Conservation (phyloP, 92 coral and sea anemone species). For the Paragorgia papillata region DNA sequence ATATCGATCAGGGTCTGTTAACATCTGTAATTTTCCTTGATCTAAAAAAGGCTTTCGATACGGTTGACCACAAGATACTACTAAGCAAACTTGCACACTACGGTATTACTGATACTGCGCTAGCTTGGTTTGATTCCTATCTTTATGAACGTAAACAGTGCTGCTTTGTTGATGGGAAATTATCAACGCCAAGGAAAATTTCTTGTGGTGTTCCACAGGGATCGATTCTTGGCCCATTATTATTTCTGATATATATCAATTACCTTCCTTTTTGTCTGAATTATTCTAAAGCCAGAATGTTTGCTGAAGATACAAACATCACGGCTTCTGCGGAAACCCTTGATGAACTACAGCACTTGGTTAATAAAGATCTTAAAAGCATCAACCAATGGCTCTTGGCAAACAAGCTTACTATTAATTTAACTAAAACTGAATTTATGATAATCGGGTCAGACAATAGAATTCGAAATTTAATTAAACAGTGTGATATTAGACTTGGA, state of each 20-base stretch:
- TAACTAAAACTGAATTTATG: constrained; percentile 17
- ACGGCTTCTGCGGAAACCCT: background rate
- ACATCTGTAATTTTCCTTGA: constrained; percentile 2
- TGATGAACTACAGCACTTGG: background rate
- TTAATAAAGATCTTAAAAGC: background rate
- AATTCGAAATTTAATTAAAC: background rate
- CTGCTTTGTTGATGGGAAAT: background rate
- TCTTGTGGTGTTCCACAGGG: constrained; percentile 30
- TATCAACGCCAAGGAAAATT: background rate
- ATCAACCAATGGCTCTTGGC: constrained; percentile 9
- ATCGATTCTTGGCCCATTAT: constrained; percentile 6
- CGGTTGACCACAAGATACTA: background rate
- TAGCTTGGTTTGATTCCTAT: background rate
- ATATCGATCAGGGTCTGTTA: background rate
- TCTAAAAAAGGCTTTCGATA: constrained; percentile 9
- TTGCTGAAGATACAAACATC: constrained; percentile 20
- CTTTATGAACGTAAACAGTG: background rate
- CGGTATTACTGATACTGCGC: background rate
- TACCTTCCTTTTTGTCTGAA: constrained; percentile 15
- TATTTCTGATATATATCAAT: constrained; percentile 2
- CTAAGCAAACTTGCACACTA: background rate
- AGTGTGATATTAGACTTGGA: background rate
- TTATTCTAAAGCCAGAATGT: constrained; percentile 4
- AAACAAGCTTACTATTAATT: background rate
- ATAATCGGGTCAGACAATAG: constrained; percentile 5